These are phyloP conservation scores for Magallana gigas DNA, from an alignment of 1,140 invertebrate species.

Conservation along the genomic window DNA sequence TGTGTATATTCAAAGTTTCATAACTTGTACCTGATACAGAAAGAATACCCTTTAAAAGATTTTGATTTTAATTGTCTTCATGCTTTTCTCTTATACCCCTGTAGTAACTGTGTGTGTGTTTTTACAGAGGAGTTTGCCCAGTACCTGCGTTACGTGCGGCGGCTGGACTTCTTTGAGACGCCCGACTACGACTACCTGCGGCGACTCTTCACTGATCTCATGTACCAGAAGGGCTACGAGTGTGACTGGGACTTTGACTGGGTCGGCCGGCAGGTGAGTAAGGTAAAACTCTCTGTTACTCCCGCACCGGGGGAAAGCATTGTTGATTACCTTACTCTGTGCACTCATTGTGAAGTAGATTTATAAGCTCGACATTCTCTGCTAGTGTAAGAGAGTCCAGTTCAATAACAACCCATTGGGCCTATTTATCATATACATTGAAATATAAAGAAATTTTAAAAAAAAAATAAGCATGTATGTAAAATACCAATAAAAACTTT, in stretches of 20 bases:
- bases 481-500: no score
- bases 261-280: conserved; percentile 92
- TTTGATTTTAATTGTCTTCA: no score
- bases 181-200: conserved; percentile 99
- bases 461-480: no score
- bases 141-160: conserved; percentile 97
- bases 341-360: not conserved
- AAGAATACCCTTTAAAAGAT: no score
- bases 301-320: not conserved
- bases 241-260: conserved; percentile 99
- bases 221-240: conserved; percentile 93
- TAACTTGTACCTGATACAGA: no score
- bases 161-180: conserved; percentile 99
- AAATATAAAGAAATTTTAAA: no score
- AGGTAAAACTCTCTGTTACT: not conserved
- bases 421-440: no score
- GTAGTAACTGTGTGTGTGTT: not conserved
- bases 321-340: not conserved
- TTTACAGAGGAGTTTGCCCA: conserved; percentile 89
- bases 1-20: no score
- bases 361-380: not conserved
- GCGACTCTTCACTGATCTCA: conserved; percentile 96
- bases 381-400: no score
- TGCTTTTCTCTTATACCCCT: no score
- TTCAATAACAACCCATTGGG: no score